These are phyloP conservation scores for Standfussiana lucernea DNA, from an alignment of 2,888 invertebrate genomes.

Conservation along the genomic window DNA sequence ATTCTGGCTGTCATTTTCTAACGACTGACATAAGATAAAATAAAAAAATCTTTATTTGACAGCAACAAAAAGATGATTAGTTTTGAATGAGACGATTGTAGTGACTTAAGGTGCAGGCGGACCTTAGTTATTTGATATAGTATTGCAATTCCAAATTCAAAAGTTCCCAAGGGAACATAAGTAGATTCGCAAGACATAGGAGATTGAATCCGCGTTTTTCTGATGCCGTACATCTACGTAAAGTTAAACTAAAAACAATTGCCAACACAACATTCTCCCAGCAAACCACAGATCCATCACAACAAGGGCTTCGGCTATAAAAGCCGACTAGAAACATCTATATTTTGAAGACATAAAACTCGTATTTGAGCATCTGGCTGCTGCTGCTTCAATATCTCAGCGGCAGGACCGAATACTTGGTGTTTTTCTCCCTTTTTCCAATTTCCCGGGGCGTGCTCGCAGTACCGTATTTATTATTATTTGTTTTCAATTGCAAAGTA, in stretches of 20 bases:
- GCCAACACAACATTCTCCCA: constrained; percentile 25
- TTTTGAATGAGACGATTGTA: not conserved
- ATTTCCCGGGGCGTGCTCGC: constrained; percentile 83
- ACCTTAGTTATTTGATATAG: not conserved
- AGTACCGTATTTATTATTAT: constrained; percentile 88
- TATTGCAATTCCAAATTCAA: not conserved
- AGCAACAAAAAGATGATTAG: not conserved
- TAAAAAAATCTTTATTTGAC: not conserved
- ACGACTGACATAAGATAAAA: not conserved
- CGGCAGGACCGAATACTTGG: constrained; percentile 71
- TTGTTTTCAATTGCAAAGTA: constrained; percentile 90
- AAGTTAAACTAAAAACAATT: constrained; percentile 42
- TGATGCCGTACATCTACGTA: constrained; percentile 14
- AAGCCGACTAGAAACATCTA: constrained; percentile 62
- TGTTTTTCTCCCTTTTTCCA: constrained; percentile 85
- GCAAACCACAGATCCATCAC: constrained; percentile 58
- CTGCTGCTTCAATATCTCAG: constrained; percentile 80
- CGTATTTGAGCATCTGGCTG: constrained; percentile 83
- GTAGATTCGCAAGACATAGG: not conserved
- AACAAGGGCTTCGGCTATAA: constrained; percentile 59
- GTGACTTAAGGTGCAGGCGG: too few species aligned
- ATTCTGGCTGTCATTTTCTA: not conserved
- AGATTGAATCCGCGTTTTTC: not conserved
- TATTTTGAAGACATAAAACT: constrained; percentile 79
- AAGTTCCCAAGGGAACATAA: not conserved